Conservation (phyloP, 2,113 vertebrate species). For the Labeo rohita region DNA sequence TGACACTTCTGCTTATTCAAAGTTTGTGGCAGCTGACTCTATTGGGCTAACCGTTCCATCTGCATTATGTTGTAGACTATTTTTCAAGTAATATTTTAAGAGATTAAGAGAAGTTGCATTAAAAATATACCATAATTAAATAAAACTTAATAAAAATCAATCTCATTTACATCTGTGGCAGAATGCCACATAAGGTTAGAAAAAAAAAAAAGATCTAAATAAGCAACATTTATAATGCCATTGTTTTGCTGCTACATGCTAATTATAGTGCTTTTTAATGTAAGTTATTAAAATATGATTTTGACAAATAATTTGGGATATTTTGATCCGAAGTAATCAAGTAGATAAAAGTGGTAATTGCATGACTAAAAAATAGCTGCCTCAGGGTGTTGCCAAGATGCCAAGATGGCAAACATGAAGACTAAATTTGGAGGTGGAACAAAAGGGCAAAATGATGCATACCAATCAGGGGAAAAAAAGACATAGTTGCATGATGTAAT, state of each 20-base stretch:
- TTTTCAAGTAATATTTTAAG: constrained; percentile 1
- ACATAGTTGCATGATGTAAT: not conserved
- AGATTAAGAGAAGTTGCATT: not conserved
- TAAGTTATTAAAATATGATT: not conserved
- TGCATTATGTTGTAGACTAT: constrained; percentile 40
- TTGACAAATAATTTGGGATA: not conserved
- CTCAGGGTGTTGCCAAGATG: constrained; percentile 4
- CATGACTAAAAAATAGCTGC: not conserved
- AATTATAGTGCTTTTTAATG: not conserved
- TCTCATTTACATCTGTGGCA: not conserved
- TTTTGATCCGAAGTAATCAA: not conserved
- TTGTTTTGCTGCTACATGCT: not conserved
- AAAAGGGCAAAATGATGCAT: not conserved
- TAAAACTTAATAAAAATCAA: not conserved
- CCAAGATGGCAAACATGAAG: not conserved
- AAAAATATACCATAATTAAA: not conserved
- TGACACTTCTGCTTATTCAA: constrained; percentile 4
- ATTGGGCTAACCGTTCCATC: not conserved
- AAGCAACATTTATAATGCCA: not conserved
- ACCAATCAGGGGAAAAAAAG: not conserved
- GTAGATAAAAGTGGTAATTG: not conserved
- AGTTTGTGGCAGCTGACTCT: not conserved
- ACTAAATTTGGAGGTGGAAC: not conserved
- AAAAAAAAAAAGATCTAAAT: not conserved
- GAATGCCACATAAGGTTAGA: not conserved